Evolutionary conservation across 2,888 invertebrate genomes (phyloP), one percentile per base, ranked within the genome.

Genomic region (Agrenia bidenticulata): DNA sequence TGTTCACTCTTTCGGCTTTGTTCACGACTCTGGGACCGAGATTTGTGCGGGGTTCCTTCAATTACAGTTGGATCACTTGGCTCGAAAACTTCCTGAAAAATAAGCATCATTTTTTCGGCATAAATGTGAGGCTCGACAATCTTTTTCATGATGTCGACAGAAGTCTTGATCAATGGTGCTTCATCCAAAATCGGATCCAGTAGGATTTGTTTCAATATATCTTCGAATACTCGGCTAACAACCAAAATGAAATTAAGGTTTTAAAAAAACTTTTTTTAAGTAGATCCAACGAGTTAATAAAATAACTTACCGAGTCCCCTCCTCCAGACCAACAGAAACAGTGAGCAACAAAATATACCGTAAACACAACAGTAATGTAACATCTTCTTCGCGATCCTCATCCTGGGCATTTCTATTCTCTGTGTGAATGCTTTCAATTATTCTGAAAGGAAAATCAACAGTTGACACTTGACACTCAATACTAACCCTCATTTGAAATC

Each of bases 31-130:
- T 42, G 26, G 2, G 17, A 26, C 27, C 9, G 19, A 26, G 26
- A 51, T 51, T 21, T 1, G 11, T 15, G 1, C 2, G 13, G 9
- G 2, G 24, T 55, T 32, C 17, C 15, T 17, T 55, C 55, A 9
- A 55, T 55, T 9, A 55, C 9, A 5, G 55, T 55, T 26, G 21
- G 55, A 32, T 57, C 57, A 54, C 37, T 23, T 2, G 59, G 50
- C 37, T 65, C 64, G 56, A 65, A 65, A n/a, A 57, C n/a, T 57
- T 59, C 49, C 58, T 68, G 61, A 15, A 68, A 39, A 32, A 68
- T 58, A 17, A 32, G 24, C 1, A 51, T 19, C 64, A 68, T 64
- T 51, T 58, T 62, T n/a, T 61, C 54, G 21, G 27, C 39, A 56
- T 64, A 68, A 13, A 37, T 15, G 32, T 2, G 19, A 17, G 24